Evolutionary conservation across 2,113 vertebrate species (phyloP).

Genomic region (Aphyosemion australe): DNA sequence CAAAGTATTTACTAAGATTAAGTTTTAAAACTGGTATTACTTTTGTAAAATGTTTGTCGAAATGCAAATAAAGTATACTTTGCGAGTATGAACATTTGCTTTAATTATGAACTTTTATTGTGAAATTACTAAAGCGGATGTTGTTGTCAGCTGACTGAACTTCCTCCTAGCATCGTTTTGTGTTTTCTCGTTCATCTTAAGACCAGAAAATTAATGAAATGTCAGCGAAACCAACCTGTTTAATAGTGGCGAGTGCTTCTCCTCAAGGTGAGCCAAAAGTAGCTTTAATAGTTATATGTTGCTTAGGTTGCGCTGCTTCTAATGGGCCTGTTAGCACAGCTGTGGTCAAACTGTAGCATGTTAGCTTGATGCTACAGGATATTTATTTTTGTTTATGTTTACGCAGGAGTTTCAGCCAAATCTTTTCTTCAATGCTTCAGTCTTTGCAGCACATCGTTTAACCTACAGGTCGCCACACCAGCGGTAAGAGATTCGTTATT

Average conservation of each 20-base stretch:
- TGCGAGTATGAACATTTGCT: background rate
- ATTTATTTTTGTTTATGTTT: slow-evolving; percentile 17
- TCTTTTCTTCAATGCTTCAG: slow-evolving; percentile 92
- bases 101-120: slow-evolving; percentile 45
- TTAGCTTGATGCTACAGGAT: no score
- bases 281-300: background rate
- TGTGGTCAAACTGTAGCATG: no score
- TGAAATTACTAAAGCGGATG: slow-evolving; percentile 59
- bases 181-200: slow-evolving; percentile 1
- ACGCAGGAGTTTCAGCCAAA: slow-evolving; percentile 88
- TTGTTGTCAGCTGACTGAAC: slow-evolving; percentile 68
- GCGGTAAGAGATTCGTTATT: slow-evolving; percentile 83
- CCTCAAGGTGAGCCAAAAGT: slow-evolving; percentile 56
- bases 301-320: background rate
- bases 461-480: slow-evolving; percentile 93
- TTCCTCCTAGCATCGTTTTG: slow-evolving; percentile 18
- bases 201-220: slow-evolving; percentile 31
- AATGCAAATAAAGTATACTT: slow-evolving; percentile 26
- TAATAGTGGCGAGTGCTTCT: slow-evolving; percentile 73
- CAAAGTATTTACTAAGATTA: background rate
- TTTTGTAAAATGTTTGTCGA: slow-evolving; percentile 1
- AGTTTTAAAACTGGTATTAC: background rate
- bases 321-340: background rate
- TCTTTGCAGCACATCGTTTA: slow-evolving; percentile 86
- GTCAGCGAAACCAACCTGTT: slow-evolving; percentile 72